Evolutionary conservation across 1,140 invertebrate genomes (phyloP).

Genomic region (Apocrypta bakeri): DNA sequence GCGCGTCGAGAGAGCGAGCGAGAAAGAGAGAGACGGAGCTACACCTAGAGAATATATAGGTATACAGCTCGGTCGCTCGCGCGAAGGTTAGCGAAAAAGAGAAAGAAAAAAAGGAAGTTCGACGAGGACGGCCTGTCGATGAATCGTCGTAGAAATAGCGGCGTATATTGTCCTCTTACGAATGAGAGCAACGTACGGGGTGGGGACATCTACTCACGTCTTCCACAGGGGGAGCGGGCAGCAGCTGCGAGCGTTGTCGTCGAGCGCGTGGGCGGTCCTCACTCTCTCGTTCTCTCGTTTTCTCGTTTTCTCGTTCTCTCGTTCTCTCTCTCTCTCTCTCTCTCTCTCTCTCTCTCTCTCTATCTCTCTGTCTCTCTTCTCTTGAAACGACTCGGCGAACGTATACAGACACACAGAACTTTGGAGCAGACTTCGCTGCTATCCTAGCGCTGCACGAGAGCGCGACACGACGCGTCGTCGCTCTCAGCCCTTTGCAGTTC

Average conservation of each 20-base stretch:
- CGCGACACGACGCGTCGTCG: too few species aligned
- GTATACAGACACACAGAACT: too few species aligned
- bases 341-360: too few species aligned
- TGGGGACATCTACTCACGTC: slow-evolving; percentile 14
- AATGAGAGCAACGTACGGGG: neutral
- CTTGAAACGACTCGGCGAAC: too few species aligned
- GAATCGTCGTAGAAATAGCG: neutral
- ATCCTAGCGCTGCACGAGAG: too few species aligned
- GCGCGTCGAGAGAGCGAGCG: neutral
- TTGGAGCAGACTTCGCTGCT: too few species aligned
- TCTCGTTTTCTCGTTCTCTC: too few species aligned
- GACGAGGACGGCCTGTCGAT: neutral
- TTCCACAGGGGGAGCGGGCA: neutral
- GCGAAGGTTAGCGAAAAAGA: neutral
- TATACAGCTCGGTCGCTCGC: too few species aligned
- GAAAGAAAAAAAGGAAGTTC: neutral
- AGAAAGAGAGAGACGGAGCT: slow-evolving; percentile 8
- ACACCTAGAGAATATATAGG: neutral
- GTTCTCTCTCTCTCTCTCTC: too few species aligned
- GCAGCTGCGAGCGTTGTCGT: slow-evolving; percentile 15
- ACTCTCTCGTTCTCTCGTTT: neutral
- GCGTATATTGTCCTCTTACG: neutral
- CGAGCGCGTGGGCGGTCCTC: slow-evolving; percentile 10
- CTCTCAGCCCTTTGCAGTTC: too few species aligned
- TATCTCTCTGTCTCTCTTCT: too few species aligned